Conservation (phyloP, 1,140 invertebrate species). For the Campoletis sonorensis region DNA sequence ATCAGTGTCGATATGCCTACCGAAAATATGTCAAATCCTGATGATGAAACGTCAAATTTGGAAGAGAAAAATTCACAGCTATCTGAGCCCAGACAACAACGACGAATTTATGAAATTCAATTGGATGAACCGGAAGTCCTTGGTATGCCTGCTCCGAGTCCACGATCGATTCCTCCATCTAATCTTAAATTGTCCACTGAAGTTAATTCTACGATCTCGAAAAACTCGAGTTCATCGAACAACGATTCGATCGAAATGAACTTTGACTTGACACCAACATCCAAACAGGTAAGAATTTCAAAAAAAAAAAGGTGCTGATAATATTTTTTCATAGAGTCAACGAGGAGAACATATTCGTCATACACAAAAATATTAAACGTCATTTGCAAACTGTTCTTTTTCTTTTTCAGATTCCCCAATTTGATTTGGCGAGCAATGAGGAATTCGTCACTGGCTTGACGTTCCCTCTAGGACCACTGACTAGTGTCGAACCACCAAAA, state of each 20-base stretch:
- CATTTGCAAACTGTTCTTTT: neutral
- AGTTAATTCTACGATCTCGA: neutral
- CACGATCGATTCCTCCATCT: neutral
- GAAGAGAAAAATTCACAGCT: neutral
- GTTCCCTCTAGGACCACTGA: slow-evolving; percentile 77
- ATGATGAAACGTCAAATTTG: neutral
- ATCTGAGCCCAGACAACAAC: neutral
- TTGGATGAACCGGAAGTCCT: neutral
- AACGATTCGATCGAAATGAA: neutral
- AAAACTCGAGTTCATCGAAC: neutral
- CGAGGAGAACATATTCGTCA: too few relatives aligned
- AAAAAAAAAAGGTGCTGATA: too few relatives aligned
- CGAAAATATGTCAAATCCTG: neutral
- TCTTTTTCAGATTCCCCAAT: slow-evolving; percentile 65
- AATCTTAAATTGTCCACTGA: neutral
- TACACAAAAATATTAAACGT: too few relatives aligned
- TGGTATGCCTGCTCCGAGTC: neutral
- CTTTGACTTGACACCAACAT: neutral
- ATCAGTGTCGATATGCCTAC: too few relatives aligned
- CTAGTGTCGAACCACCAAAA: slow-evolving; percentile 86
- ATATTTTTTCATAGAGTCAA: too few relatives aligned
- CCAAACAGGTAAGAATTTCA: neutral
- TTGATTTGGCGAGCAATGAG: slow-evolving; percentile 71
- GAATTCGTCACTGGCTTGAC: slow-evolving; percentile 68
- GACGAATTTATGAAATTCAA: slow-evolving; percentile 3